These are phyloP conservation scores for Aphaenogaster floridana DNA, from an alignment of 1,140 invertebrate species.

Conservation along the genomic window DNA sequence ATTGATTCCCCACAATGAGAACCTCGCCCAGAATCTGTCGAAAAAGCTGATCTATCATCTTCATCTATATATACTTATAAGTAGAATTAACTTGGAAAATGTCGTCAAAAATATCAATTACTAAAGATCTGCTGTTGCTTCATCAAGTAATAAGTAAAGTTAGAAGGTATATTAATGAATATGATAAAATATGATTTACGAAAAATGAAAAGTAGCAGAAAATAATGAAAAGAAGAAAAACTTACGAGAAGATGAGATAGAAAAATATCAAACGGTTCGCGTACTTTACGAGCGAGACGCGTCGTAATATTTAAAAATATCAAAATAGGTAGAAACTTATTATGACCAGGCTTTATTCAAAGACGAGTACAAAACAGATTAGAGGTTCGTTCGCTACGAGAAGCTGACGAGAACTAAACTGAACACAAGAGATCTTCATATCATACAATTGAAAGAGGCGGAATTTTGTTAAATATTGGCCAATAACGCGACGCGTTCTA, in stretches of 20 bases:
- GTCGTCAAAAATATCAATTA: background rate
- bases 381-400: too few relatives aligned
- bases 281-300: too few relatives aligned
- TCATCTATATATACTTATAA: background rate
- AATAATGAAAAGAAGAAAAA: background rate
- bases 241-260: background rate
- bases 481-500: too few relatives aligned
- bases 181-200: background rate
- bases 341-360: too few relatives aligned
- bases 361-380: too few relatives aligned
- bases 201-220: background rate
- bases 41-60: conserved; percentile 40
- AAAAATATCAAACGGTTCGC: background rate
- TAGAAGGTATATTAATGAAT: background rate
- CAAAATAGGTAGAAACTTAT: too few relatives aligned
- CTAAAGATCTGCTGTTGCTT: background rate
- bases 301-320: too few relatives aligned
- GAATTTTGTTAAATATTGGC: too few relatives aligned
- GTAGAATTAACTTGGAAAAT: background rate
- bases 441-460: too few relatives aligned
- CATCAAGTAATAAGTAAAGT: background rate
- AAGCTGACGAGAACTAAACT: too few relatives aligned
- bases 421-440: too few relatives aligned
- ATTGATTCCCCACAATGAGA: conserved; percentile 42
- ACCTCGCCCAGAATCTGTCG: background rate